Percentiles rank a stretch among this genome's conserved stretches.
These are phyloP conservation scores for Scaptomyza caliginosa DNA, from an alignment of 2,888 invertebrate species.

Conservation along the genomic window DNA sequence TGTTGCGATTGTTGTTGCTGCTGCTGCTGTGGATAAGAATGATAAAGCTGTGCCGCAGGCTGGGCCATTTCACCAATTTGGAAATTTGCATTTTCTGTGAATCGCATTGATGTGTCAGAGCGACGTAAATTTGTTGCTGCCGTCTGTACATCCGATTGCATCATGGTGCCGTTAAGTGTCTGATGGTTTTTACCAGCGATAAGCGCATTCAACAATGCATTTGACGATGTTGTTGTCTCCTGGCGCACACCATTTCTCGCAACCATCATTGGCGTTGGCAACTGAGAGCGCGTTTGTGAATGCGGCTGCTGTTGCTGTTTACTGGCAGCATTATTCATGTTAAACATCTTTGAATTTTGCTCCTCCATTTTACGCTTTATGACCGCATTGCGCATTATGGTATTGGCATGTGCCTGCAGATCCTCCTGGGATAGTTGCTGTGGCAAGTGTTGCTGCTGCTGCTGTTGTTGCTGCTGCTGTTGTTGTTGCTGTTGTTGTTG, in stretches of 20 bases:
- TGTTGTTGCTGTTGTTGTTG: conserved; percentile 68
- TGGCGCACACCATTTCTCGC: conserved; percentile 27
- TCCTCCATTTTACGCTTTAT: conserved; percentile 82
- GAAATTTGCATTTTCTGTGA: conserved; percentile 49
- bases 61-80: conserved; percentile 46
- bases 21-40: conserved; percentile 29
- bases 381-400: conserved; percentile 83
- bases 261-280: conserved; percentile 28
- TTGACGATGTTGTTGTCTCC: conserved; percentile 42
- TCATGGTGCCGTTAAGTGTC: conserved; percentile 11
- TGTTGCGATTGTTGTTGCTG: conserved; percentile 27
- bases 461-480: conserved; percentile 45
- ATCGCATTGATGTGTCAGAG: conserved; percentile 45
- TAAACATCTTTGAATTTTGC: conserved; percentile 78
- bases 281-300: conserved; percentile 45
- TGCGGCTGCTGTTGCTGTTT: conserved; percentile 49
- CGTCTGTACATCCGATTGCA: conserved; percentile 38
- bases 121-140: conserved; percentile 47
- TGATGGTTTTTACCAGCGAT: conserved; percentile 54
- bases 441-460: conserved; percentile 14
- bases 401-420: conserved; percentile 80
- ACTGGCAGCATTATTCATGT: conserved; percentile 62
- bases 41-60: conserved; percentile 23
- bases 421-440: conserved; percentile 78
- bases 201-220: conserved; percentile 61